Percentiles rank a stretch among this genome's conserved stretches.
These are phyloP conservation scores for Antigone vipio DNA, from an alignment of 2,113 vertebrate genomes.

Conservation along the genomic window DNA sequence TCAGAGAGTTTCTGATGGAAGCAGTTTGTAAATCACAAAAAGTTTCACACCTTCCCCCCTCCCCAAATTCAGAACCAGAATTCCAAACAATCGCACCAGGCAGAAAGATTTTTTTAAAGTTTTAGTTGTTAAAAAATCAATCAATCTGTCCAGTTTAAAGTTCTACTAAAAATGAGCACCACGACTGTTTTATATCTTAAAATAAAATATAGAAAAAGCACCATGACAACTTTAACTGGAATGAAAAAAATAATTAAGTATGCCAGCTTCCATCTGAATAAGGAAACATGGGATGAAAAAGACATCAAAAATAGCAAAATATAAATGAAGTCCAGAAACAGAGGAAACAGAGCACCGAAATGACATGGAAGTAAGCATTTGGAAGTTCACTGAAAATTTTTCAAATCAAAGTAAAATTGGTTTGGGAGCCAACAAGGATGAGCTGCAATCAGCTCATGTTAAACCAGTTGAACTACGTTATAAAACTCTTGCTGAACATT, in stretches of 20 bases:
- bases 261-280: not conserved
- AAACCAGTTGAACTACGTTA: not conserved
- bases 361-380: not conserved
- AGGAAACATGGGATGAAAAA: not conserved
- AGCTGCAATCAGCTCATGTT: not conserved
- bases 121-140: not conserved
- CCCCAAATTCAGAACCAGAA: not conserved
- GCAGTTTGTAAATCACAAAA: slow-evolving; percentile 21
- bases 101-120: not conserved
- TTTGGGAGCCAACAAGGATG: not conserved
- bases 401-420: not conserved
- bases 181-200: not conserved
- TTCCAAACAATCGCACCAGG: not conserved
- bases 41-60: not conserved
- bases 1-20: not conserved
- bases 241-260: not conserved
- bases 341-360: not conserved
- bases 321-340: slow-evolving; percentile 14
- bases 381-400: slow-evolving; percentile 6
- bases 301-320: not conserved
- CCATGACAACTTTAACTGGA: not conserved
- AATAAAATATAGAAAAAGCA: not conserved
- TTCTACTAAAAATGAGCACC: not conserved
- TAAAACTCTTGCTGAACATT: slow-evolving; percentile 32
- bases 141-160: not conserved